Conservation (phyloP, 2,797 vertebrate species). For the Garrulus glandarius region DNA sequence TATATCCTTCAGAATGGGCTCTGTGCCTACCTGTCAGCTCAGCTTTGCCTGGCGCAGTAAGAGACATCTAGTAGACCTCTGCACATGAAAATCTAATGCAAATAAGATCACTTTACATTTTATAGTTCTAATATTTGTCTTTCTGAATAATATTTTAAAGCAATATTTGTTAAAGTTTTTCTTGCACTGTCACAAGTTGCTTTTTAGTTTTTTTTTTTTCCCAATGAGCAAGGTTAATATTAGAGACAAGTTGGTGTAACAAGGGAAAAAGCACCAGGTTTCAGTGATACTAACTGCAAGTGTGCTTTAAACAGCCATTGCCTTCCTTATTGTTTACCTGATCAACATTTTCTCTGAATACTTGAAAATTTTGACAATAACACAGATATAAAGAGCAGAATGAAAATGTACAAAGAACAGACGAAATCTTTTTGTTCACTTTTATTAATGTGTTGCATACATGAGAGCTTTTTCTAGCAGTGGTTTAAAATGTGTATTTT, state of each 20-base stretch:
- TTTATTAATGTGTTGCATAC: slow-evolving; percentile 59
- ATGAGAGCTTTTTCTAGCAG: slow-evolving; percentile 71
- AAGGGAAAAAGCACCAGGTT: slow-evolving; percentile 61
- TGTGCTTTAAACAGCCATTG: slow-evolving; percentile 75
- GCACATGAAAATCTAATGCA: slow-evolving; percentile 79
- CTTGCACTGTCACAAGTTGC: slow-evolving; percentile 75
- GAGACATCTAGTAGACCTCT: slow-evolving; percentile 74
- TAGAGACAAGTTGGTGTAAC: slow-evolving; percentile 71
- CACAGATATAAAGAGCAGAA: slow-evolving; percentile 74
- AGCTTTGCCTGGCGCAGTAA: slow-evolving; percentile 68
- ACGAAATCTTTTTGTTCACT: slow-evolving; percentile 59
- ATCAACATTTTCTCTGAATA: slow-evolving; percentile 78
- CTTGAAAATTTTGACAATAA: slow-evolving; percentile 78
- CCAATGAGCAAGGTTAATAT: slow-evolving; percentile 59
- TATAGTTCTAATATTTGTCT: slow-evolving; percentile 77
- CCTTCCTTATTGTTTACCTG: slow-evolving; percentile 78
- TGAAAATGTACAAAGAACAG: slow-evolving; percentile 63
- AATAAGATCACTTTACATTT: slow-evolving; percentile 78
- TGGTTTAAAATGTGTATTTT: slow-evolving; percentile 64
- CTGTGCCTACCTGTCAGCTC: slow-evolving; percentile 61
- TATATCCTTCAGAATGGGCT: slow-evolving; percentile 67
- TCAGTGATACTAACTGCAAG: slow-evolving; percentile 64
- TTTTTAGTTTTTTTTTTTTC: slow-evolving; percentile 64
- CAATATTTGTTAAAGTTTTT: slow-evolving; percentile 77
- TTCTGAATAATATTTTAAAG: slow-evolving; percentile 76